Percentiles rank a stretch among this genome's conserved stretches.
Evolutionary conservation across 2,888 invertebrate genomes (phyloP).

Genomic region (Romanomermis culicivorax): DNA sequence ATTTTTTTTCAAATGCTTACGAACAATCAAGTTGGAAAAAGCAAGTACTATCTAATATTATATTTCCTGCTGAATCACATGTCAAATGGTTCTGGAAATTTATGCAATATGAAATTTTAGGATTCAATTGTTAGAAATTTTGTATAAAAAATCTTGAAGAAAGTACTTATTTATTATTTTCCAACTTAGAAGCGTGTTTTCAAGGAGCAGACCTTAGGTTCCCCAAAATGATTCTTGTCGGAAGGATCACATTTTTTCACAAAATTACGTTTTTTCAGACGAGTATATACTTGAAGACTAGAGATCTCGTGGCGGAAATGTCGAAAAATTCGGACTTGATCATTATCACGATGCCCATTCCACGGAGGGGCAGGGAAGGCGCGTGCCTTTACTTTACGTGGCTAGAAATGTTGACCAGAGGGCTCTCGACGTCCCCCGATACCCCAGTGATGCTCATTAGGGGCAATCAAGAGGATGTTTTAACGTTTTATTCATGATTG

Average conservation of each 20-base stretch:
- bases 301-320: conserved; percentile 59
- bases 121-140: too few species aligned
- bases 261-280: conserved; percentile 41
- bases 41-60: too few species aligned
- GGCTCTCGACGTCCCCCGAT: conserved; percentile 37
- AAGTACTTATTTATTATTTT: too few species aligned
- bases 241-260: neutral
- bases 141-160: too few species aligned
- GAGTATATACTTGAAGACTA: conserved; percentile 62
- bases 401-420: conserved; percentile 67
- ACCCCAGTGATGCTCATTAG: conserved; percentile 53
- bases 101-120: too few species aligned
- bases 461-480: conserved; percentile 37
- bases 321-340: conserved; percentile 60
- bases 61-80: too few species aligned
- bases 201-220: too few species aligned
- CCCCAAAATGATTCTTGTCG: neutral
- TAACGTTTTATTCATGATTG: conserved; percentile 37
- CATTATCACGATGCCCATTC: conserved; percentile 78
- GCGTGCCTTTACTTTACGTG: conserved; percentile 85
- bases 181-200: too few species aligned
- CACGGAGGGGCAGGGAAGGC: conserved; percentile 66
- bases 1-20: too few species aligned
- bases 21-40: too few species aligned
- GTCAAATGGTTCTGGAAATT: too few species aligned